A percentile compares a stretch with the other conserved stretches of the same genome.
These are phyloP conservation scores for Setophaga coronata DNA, from an alignment of 2,113 vertebrate species.

Conservation along the genomic window DNA sequence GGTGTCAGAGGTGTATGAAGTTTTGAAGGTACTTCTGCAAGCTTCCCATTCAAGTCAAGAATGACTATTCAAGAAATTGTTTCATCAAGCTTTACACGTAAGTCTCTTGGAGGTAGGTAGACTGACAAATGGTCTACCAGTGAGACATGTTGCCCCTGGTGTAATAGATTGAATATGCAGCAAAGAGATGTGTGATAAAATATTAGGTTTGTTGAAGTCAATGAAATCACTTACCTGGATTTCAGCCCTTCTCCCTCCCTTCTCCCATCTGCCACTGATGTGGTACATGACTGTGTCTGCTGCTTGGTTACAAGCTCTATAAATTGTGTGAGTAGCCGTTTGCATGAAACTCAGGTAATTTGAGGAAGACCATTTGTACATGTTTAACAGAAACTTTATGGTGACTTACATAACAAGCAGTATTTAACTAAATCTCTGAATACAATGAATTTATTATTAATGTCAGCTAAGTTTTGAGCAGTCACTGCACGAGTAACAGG, in stretches of 20 bases:
- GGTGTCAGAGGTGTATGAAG: neutral
- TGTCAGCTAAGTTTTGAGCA: neutral
- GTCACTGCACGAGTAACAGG: neutral
- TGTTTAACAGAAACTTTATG: neutral
- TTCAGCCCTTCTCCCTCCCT: neutral
- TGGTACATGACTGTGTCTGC: neutral
- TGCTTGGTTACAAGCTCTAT: neutral
- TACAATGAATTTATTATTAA: neutral
- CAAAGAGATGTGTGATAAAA: neutral
- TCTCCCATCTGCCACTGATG: neutral
- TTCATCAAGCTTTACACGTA: neutral
- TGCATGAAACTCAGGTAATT: neutral
- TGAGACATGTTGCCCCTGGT: neutral
- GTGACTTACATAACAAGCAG: neutral
- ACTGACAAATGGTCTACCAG: neutral
- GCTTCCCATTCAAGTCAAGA: neutral
- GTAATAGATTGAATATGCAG: neutral
- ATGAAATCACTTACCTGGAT: neutral
- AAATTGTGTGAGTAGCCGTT: neutral
- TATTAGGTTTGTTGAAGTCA: neutral
- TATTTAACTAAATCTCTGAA: neutral
- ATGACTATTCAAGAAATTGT: neutral
- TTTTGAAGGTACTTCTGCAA: neutral
- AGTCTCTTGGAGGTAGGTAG: neutral
- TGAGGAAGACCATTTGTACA: neutral